Percentiles rank a stretch among this genome's conserved stretches.
Conservation (phyloP, 2,797 vertebrate genomes). For the Myioborus miniatus region DNA sequence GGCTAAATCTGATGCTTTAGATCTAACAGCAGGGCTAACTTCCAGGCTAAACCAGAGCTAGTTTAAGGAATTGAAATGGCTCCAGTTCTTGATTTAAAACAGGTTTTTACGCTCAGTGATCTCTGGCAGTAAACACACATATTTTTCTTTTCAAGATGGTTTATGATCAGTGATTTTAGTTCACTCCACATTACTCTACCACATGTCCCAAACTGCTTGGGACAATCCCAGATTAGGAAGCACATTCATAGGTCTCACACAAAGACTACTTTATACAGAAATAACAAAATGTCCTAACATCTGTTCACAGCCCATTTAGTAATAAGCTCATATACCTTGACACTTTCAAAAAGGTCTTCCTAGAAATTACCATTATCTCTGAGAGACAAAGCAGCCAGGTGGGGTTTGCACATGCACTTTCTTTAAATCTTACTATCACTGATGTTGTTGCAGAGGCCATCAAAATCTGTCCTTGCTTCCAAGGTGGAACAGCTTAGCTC, state of each 20-base stretch:
- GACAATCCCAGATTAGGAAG: constrained; percentile 52
- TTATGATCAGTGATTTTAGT: constrained; percentile 68
- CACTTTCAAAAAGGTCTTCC: constrained; percentile 18
- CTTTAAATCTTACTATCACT: neutral
- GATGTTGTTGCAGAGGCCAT: neutral
- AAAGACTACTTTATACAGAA: constrained; percentile 45
- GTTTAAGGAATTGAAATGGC: constrained; percentile 40
- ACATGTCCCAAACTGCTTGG: constrained; percentile 49
- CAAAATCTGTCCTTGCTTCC: neutral
- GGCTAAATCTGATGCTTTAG: constrained; percentile 34
- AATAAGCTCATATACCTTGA: neutral
- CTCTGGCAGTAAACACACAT: constrained; percentile 65
- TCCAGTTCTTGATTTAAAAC: constrained; percentile 66
- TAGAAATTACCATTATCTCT: neutral
- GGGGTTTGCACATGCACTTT: neutral
- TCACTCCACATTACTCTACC: constrained; percentile 41
- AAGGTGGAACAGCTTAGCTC: neutral
- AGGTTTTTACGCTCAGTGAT: constrained; percentile 59
- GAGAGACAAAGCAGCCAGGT: neutral
- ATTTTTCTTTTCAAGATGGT: constrained; percentile 64
- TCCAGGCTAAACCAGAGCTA: constrained; percentile 41
- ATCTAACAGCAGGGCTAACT: constrained; percentile 35
- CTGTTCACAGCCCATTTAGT: constrained; percentile 11
- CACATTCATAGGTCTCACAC: neutral
- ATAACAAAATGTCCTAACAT: constrained; percentile 13